Conservation (phyloP, 2,888 invertebrate genomes). For the Chromoteleia sp. region DNA sequence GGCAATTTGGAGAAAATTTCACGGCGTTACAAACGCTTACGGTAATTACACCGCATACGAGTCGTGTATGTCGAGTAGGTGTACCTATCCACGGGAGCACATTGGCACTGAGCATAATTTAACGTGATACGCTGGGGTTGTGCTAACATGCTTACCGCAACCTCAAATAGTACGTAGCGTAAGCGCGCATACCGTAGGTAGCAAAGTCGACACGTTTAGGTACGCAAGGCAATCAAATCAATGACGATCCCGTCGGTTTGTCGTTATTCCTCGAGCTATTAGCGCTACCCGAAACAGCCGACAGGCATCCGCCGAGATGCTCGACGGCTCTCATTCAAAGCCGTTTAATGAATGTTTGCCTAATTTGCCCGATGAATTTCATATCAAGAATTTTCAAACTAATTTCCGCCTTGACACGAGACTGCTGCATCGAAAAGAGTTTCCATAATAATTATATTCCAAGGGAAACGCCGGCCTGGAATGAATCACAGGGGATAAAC, state of each 20-base stretch:
- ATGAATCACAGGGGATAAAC: slow-evolving; percentile 53
- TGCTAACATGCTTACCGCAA: slow-evolving; percentile 84
- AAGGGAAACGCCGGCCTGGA: slow-evolving; percentile 3
- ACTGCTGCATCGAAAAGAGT: neutral
- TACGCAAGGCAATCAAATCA: slow-evolving; percentile 69
- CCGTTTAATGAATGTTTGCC: slow-evolving; percentile 63
- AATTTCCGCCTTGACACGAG: slow-evolving; percentile 16
- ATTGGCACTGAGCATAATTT: slow-evolving; percentile 83
- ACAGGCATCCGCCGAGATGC: slow-evolving; percentile 37
- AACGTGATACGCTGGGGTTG: slow-evolving; percentile 84
- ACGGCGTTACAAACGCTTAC: slow-evolving; percentile 68
- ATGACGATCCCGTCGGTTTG: slow-evolving; percentile 65
- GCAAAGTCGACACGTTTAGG: slow-evolving; percentile 66
- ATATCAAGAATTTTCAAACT: slow-evolving; percentile 38
- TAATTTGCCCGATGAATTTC: slow-evolving; percentile 58
- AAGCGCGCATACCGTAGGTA: slow-evolving; percentile 57
- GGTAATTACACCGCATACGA: slow-evolving; percentile 77
- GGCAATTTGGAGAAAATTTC: slow-evolving; percentile 48
- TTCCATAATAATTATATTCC: slow-evolving; percentile 1
- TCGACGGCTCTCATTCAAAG: slow-evolving; percentile 44
- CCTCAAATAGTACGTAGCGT: slow-evolving; percentile 80
- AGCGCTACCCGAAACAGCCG: slow-evolving; percentile 60
- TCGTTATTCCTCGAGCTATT: slow-evolving; percentile 70
- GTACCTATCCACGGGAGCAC: slow-evolving; percentile 66
- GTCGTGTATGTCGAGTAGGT: slow-evolving; percentile 54